phyloP scores from a whole-genome alignment of 2,113 vertebrate species.

The Nerophis ophidion region DNA sequence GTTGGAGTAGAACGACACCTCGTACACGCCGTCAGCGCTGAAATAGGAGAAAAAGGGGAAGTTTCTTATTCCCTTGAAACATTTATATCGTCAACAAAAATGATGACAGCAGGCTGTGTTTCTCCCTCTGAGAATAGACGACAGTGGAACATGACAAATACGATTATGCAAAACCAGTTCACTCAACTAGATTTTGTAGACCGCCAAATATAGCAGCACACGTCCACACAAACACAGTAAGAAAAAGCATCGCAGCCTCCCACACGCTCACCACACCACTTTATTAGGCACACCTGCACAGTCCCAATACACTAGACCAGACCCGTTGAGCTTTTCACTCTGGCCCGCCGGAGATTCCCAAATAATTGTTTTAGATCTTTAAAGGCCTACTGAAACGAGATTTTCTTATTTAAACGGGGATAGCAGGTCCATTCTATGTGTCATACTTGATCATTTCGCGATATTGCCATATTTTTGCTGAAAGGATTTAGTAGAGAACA shows the following conservation, averaged over 20 bases:
- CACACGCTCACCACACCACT: neutral
- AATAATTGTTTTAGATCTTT: too few relatives aligned
- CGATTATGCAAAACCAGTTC: constrained; percentile 20
- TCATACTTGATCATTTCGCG: too few relatives aligned
- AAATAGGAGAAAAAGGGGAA: neutral
- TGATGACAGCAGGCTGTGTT: constrained; percentile 8
- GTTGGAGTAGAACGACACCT: constrained; percentile 97
- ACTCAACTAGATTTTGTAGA: neutral
- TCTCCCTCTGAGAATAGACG: constrained; percentile 6
- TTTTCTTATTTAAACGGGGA: too few relatives aligned
- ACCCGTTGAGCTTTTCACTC: too few relatives aligned
- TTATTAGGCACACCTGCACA: neutral
- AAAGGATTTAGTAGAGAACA: too few relatives aligned
- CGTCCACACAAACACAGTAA: neutral
- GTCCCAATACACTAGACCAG: neutral
- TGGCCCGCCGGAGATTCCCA: too few relatives aligned
- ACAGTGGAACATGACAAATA: constrained; percentile 12
- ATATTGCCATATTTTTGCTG: too few relatives aligned
- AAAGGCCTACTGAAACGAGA: too few relatives aligned
- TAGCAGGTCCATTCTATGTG: too few relatives aligned
- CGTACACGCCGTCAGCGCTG: constrained; percentile 94
- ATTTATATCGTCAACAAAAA: constrained; percentile 4
- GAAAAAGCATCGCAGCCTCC: neutral
- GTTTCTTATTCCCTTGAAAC: constrained; percentile 1
- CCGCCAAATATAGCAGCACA: neutral